Conservation (phyloP, 2,113 vertebrate species). For the Cebidichthys violaceus region DNA sequence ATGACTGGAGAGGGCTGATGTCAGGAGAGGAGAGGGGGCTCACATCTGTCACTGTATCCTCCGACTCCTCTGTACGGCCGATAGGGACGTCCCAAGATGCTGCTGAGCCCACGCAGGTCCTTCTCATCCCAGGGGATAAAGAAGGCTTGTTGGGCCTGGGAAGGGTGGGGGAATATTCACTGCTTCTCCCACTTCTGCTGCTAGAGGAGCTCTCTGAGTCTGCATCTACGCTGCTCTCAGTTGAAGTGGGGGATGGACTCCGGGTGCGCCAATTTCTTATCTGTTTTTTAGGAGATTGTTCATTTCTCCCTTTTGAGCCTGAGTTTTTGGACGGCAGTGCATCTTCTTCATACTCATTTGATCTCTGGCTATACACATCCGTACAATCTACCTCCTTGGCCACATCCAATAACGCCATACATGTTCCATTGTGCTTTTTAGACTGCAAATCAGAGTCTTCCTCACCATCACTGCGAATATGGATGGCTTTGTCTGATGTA, state of each 20-base stretch:
- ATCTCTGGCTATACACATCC: constrained; percentile 84
- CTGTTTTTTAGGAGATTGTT: constrained; percentile 79
- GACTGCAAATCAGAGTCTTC: constrained; percentile 41
- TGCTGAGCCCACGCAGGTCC: constrained; percentile 66
- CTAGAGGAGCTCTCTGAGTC: constrained; percentile 84
- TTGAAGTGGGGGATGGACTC: constrained; percentile 79
- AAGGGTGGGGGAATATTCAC: constrained; percentile 73
- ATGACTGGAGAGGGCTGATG: constrained; percentile 86
- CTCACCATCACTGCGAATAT: constrained; percentile 64
- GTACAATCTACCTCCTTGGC: constrained; percentile 65
- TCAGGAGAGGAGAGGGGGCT: constrained; percentile 92
- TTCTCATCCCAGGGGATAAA: constrained; percentile 76
- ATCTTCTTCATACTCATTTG: constrained; percentile 86
- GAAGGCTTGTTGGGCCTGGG: constrained; percentile 48
- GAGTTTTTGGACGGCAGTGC: constrained; percentile 35
- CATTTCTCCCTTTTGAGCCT: constrained; percentile 76
- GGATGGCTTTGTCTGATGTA: constrained; percentile 17
- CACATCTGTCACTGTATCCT: constrained; percentile 91
- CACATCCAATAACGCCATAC: constrained; percentile 76
- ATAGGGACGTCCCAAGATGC: constrained; percentile 56
- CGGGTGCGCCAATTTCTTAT: constrained; percentile 68
- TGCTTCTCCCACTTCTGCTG: constrained; percentile 72
- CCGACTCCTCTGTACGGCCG: constrained; percentile 81
- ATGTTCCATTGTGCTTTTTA: constrained; percentile 63
- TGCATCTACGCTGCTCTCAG: constrained; percentile 66